Percentiles rank a stretch among this genome's conserved stretches.
These are phyloP conservation scores for Hypotaenidia philippensis DNA, from an alignment of 2,797 vertebrate species.

Conservation along the genomic window DNA sequence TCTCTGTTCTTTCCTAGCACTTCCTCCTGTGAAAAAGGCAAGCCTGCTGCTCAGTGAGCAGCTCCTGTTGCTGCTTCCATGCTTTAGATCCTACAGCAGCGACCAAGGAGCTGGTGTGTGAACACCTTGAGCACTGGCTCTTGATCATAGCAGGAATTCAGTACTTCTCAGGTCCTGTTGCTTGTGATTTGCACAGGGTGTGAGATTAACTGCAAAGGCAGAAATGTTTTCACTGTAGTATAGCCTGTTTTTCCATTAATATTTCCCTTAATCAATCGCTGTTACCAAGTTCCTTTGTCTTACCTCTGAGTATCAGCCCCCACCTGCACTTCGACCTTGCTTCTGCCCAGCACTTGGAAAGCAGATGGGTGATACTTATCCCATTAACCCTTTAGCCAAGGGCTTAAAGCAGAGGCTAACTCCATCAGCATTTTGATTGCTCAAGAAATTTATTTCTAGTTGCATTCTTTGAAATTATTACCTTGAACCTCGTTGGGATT, in stretches of 20 bases:
- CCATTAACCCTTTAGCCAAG: neutral
- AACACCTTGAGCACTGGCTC: fast-evolving
- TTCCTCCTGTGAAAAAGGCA: neutral
- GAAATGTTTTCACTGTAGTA: neutral
- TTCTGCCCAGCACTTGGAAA: neutral
- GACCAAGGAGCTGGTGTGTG: neutral
- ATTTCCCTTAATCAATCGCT: neutral
- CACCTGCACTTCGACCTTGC: neutral
- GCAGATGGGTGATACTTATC: slow-evolving; percentile 4
- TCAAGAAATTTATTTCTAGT: neutral
- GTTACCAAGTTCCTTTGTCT: neutral
- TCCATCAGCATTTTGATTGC: neutral
- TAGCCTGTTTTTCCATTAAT: neutral
- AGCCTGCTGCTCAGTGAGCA: neutral
- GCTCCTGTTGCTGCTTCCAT: neutral
- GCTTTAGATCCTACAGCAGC: neutral
- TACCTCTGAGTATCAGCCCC: neutral
- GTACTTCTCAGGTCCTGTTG: neutral
- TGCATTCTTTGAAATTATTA: neutral
- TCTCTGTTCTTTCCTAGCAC: neutral
- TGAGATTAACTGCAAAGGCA: neutral
- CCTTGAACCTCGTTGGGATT: neutral
- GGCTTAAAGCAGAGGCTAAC: neutral
- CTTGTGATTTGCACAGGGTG: neutral
- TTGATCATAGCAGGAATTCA: neutral